Percentiles rank a stretch among this genome's conserved stretches.
Evolutionary conservation across 2,113 vertebrate species (phyloP).

Genomic region (Pangasianodon hypophthalmus): DNA sequence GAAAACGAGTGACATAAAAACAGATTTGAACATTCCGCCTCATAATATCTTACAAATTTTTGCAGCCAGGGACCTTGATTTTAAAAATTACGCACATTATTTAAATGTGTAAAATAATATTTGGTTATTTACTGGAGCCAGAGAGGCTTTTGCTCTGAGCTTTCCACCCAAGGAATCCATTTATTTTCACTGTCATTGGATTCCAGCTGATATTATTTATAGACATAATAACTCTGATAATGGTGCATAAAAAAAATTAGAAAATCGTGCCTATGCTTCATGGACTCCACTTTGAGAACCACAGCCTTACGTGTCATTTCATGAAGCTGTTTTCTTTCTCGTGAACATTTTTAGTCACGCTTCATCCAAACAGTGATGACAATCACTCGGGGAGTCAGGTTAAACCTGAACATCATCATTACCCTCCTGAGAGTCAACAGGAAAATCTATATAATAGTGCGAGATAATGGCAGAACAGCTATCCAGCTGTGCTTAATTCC

Average conservation of each 20-base stretch:
- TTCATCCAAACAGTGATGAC: not conserved
- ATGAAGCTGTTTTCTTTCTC: not conserved
- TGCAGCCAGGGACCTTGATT: not conserved
- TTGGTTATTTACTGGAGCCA: not conserved
- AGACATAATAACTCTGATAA: not conserved
- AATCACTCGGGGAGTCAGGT: not conserved
- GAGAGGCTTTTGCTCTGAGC: not conserved
- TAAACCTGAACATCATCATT: conserved; percentile 4
- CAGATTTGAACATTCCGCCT: not conserved
- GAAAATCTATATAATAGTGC: not conserved
- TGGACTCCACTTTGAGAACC: not conserved
- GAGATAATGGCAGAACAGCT: not conserved
- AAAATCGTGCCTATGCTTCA: not conserved
- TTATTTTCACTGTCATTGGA: not conserved
- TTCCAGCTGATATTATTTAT: not conserved
- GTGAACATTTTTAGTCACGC: not conserved
- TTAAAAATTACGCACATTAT: not conserved
- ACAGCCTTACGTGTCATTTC: not conserved
- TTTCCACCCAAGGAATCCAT: not conserved
- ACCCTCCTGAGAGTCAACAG: not conserved
- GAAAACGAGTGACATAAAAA: not conserved
- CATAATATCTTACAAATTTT: not conserved
- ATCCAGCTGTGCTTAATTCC: not conserved
- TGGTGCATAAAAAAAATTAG: not conserved
- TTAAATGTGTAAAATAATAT: not conserved